Conservation (phyloP, 1,140 invertebrate species). For the Drosophila trapezifrons region DNA sequence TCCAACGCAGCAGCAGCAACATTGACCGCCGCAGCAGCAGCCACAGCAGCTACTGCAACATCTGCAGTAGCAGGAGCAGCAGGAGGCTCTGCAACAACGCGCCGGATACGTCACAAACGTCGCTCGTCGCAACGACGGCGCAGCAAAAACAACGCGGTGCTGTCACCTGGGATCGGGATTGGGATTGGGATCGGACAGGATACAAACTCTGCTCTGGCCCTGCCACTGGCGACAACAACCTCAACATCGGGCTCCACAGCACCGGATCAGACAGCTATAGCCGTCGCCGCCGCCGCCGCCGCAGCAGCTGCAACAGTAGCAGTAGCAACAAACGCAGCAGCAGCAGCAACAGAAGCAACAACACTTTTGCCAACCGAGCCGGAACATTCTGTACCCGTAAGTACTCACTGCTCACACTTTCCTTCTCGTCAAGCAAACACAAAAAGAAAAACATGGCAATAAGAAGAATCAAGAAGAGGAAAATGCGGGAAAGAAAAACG, state of each 20-base stretch:
- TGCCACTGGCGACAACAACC: conserved; percentile 63
- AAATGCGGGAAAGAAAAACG: conserved; percentile 21
- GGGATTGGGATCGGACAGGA: conserved; percentile 40
- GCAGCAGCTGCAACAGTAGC: conserved; percentile 36
- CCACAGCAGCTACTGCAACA: conserved; percentile 21
- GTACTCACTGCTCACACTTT: conserved; percentile 43
- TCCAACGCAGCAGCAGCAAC: conserved; percentile 48
- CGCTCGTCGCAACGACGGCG: conserved; percentile 67
- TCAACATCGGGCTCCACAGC: conserved; percentile 54
- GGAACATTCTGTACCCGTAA: conserved; percentile 84
- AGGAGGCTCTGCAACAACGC: conserved; percentile 51
- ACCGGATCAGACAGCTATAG: conserved; percentile 45
- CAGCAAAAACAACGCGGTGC: conserved; percentile 53
- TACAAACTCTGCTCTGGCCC: conserved; percentile 77
- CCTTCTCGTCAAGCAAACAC: conserved; percentile 2
- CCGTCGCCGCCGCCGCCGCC: conserved; percentile 23
- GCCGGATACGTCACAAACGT: conserved; percentile 62
- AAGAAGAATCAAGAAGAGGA: neutral
- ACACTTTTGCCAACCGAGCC: conserved; percentile 83
- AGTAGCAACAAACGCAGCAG: conserved; percentile 35
- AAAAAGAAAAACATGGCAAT: conserved; percentile 3
- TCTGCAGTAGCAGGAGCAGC: conserved; percentile 23
- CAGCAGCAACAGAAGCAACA: conserved; percentile 59
- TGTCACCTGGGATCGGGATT: conserved; percentile 47
- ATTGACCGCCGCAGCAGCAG: conserved; percentile 25